Evolutionary conservation across 2,797 vertebrate species (phyloP), one percentile per base, ranked within the genome.

Genomic region (Tachyglossus aculeatus): DNA sequence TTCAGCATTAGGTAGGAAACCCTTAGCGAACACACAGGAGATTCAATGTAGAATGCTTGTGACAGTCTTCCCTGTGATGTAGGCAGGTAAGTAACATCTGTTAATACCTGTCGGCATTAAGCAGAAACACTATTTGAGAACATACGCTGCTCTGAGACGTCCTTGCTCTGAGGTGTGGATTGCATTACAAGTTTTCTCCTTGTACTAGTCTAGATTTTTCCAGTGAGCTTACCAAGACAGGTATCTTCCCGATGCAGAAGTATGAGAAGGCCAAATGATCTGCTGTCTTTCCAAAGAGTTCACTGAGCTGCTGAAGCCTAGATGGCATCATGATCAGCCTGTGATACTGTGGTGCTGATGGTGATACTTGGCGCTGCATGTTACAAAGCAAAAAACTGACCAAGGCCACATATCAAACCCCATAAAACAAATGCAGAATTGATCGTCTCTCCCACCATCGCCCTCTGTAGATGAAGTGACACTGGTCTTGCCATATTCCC

Each of bases 251-350:
- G 40, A 56, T 14, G 15, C 38, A 24, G 18, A 34, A 57, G 73
- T 51, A 66, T 3, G 9, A 77, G 56, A 56, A 63, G 78, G 39
- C 33, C 38, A 22, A 74, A 66, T 56, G 60, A 45, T 22, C 39
- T 70, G 63, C 43, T 61, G 4, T 4, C 22, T 38, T 29, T 33
- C 60, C 60, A 56, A 22, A 12, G 53, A 65, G 7, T 47, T 39
- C 0, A 7, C 33, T 22, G 29, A 38, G 56, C 52, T 57, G 53
- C 22, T 73, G 39, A 34, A 1, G 0, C 44, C 40, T 18, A 31
- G 65, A 21, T 68, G 15, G 7, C n/a, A n/a, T n/a, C n/a, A n/a
- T n/a, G n/a, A n/a, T 32, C 31, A 52, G 47, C 13, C 16, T 6
- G 16, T 11, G 34, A 59, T 15, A 47, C 19, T 45, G 12, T 9